phyloP scores from a whole-genome alignment of 2,797 vertebrate genomes.

The Euthynnus affinis region DNA sequence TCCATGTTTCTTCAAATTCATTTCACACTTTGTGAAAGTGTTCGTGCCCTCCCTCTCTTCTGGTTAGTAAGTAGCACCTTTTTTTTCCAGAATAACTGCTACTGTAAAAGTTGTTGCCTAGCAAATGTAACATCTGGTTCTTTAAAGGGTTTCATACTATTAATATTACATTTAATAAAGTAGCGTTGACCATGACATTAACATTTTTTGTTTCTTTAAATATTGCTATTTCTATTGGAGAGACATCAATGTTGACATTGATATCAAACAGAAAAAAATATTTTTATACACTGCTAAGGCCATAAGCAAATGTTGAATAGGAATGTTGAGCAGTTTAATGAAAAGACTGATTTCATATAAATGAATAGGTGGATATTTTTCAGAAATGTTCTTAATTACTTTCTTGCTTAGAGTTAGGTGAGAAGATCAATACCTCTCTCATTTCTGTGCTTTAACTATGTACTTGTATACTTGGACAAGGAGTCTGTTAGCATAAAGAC shows the following conservation, averaged over 20 bases:
- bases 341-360: background rate
- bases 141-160: background rate
- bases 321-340: too few species aligned
- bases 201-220: background rate
- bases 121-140: background rate
- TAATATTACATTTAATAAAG: background rate
- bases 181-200: background rate
- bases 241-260: background rate
- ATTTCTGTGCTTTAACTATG: too few species aligned
- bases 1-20: constrained; percentile 10
- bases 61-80: background rate
- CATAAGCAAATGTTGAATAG: background rate
- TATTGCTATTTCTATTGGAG: too few species aligned
- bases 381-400: background rate
- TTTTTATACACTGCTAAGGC: background rate
- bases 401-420: background rate
- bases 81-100: background rate
- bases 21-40: background rate
- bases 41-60: background rate
- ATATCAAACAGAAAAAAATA: background rate
- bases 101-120: background rate
- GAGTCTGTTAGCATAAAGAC: too few species aligned
- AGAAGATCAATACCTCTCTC: too few species aligned
- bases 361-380: background rate
- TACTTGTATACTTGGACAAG: too few species aligned